Base-by-base conservation (phyloP, 2,797 vertebrate species). In the Pangasius mekongensis region DNA sequence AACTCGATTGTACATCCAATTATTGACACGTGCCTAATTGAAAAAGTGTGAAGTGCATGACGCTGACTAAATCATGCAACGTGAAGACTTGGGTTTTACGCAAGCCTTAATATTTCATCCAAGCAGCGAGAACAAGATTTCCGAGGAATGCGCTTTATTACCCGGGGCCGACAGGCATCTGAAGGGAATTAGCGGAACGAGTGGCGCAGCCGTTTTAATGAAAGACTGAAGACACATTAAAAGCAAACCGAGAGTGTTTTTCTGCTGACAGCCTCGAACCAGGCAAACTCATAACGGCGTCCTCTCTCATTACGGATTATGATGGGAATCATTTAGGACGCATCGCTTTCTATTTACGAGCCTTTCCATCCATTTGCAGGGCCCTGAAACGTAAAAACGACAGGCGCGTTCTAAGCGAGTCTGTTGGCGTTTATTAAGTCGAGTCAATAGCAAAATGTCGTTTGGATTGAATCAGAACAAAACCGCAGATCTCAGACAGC, bases 21-120 rank as follows among this genome's bases (percentile, higher is more conserved):
- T 84, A 84, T 84, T 69, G 83, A 84, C 83, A 84, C 10, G 30
- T 24, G 47, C 83, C 47, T 69, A 54, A 84, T 84, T 84, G 62
- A 69, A 69, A 84, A 84, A 52, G 64, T 47, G 88, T 91, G 91
- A 93, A 90, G 89, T 89, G 91, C 87, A 91, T 89, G 93, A 90
- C 92, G 52, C 7, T 49, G 71, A 76, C 85, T 77, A 13, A 86
- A 62, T 62, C 71, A 64, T 93, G 90, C 87, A 93, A 93, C 93
- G 93, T 90, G 94, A 94, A 91, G 66, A 49, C 27, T 83, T 93
- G 73, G 93, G 73, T 86, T 95, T 94, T 94, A 94, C 94, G 94
- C 91, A 92, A 91, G 87, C 93, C 93, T 95, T 93, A 94, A 96
- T 94, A 95, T 95, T 96, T 95, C 93, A 95, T 95, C 93, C 89